These are phyloP conservation scores for Dicycla oo DNA, from an alignment of 2,888 invertebrate genomes.

Conservation along the genomic window DNA sequence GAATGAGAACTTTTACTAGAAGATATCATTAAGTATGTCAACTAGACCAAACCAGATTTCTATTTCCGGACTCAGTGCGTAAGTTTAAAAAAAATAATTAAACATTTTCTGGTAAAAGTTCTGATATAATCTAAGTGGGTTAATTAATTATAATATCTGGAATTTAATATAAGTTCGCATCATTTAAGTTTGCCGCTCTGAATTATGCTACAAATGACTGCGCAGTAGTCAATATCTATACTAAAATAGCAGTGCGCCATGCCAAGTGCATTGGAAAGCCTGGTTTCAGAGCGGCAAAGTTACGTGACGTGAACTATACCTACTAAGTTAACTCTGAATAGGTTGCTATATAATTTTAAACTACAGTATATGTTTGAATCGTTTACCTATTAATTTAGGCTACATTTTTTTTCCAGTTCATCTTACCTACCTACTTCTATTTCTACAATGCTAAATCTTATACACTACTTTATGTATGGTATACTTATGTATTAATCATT, in stretches of 20 bases:
- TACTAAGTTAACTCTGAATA: conserved; percentile 16
- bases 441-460: conserved; percentile 57
- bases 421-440: conserved; percentile 48
- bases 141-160: conserved; percentile 18
- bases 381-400: conserved; percentile 16
- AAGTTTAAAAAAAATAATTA: conserved; percentile 24
- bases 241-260: too few species aligned
- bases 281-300: too few species aligned
- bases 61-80: not conserved
- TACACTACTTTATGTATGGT: conserved; percentile 31
- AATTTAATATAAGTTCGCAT: conserved; percentile 18
- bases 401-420: conserved; percentile 25
- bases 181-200: too few species aligned
- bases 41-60: not conserved
- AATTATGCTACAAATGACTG: too few species aligned
- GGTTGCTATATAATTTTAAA: conserved; percentile 27
- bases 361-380: conserved; percentile 26
- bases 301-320: too few species aligned
- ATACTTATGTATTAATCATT: too few species aligned
- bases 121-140: conserved; percentile 6
- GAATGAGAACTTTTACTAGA: conserved; percentile 39
- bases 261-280: too few species aligned
- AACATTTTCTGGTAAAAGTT: conserved; percentile 40
- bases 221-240: too few species aligned
- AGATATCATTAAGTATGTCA: not conserved